Evolutionary conservation across 2,113 vertebrate species (phyloP), one percentile per base, ranked within the genome.

Genomic region (Ctenomys sociabilis): DNA sequence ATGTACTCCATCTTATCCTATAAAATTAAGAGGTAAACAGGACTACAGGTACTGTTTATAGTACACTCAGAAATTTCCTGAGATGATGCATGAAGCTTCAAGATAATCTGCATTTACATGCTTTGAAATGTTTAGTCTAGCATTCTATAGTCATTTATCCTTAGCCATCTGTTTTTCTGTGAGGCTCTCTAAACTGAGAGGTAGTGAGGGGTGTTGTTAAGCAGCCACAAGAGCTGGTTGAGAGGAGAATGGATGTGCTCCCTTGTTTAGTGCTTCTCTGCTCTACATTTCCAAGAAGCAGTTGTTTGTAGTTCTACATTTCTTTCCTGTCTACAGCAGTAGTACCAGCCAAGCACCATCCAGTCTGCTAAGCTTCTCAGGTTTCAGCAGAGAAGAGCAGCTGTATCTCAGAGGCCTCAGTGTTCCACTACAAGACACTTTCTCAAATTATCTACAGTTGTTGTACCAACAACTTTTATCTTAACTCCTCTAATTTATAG

Each of bases 361-460:
- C 26, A 54, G 22, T 88, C 78, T 32, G 19, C 17, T 49, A 45
- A 40, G 63, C 14, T 64, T 19, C 77, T 13, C 3, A 30, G 86
- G 10, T 52, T 35, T 49, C 43, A 13, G 1, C 0, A 45, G 9
- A 66, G 63, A 5, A 17, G 1, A 85, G 57, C 0, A 54, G 13
- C 5, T 30, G 9, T 35, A 64, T 3, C 22, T 63, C 86, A 85
- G 59, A 32, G 45, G 14, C 40, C 59, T 92, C 26, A 19, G 26
- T 26, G 22, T n/a, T 5, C 26, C 35, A 35, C 5, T 1, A 32
- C 43, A 72, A 0, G 35, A 8, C 84, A 63, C n/a, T 22, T 35
- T 81, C 72, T 81, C 30, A 3, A 72, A 28, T 30, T 28, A 5
- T 40, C 16, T 64, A 77, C 72, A n/a, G 40, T 5, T 9, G 68